Evolutionary conservation across 2,888 invertebrate species (phyloP).

Genomic region (Lysandra bellargus): DNA sequence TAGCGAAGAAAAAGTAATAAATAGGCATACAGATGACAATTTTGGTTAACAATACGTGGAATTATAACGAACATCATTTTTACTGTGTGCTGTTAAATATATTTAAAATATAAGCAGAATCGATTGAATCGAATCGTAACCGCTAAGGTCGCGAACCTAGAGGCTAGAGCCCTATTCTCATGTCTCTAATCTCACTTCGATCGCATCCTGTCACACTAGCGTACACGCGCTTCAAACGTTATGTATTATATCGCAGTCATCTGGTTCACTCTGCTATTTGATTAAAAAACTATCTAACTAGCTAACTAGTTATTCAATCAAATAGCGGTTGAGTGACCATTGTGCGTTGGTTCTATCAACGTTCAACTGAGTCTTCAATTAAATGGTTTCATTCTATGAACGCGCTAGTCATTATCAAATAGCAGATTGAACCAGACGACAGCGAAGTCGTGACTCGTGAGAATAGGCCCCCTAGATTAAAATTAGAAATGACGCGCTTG

Average conservation of each 20-base stretch:
- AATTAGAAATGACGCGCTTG: conserved; percentile 41
- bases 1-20: not conserved
- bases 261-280: not conserved
- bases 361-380: too few species aligned
- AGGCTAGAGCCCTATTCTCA: too few species aligned
- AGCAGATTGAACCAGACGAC: too few species aligned
- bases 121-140: not conserved
- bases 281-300: not conserved
- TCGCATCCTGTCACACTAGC: too few species aligned
- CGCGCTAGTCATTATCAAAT: too few species aligned
- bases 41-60: not conserved
- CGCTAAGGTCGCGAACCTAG: not conserved
- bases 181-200: too few species aligned
- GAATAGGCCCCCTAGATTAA: conserved; percentile 15
- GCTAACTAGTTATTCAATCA: too few species aligned
- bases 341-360: too few species aligned
- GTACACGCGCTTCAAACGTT: too few species aligned
- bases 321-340: too few species aligned
- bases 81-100: not conserved
- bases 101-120: not conserved
- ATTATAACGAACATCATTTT: not conserved
- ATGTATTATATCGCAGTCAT: not conserved
- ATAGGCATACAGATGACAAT: not conserved
- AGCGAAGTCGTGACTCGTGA: not conserved
- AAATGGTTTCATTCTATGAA: too few species aligned